Conservation (phyloP, 2,797 vertebrate genomes). For the Carapus acus region DNA sequence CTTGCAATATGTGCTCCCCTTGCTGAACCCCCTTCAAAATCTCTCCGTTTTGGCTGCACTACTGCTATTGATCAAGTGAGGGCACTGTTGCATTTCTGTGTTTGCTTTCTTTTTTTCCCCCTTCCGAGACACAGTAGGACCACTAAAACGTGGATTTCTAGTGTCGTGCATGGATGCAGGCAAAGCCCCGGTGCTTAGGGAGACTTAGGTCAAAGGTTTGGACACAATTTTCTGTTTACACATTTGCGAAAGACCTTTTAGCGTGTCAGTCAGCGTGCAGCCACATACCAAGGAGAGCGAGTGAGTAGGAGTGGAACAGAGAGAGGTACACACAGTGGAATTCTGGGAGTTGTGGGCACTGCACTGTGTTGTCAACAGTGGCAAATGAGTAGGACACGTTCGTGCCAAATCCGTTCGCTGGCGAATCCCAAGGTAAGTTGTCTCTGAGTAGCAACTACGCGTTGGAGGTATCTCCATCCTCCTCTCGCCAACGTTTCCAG, state of each 20-base stretch:
- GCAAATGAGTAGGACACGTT: slow-evolving; percentile 49
- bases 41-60: slow-evolving; percentile 24
- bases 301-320: not conserved
- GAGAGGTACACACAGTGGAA: slow-evolving; percentile 10
- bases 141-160: slow-evolving; percentile 25
- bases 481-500: slow-evolving; percentile 8
- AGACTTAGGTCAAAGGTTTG: slow-evolving; percentile 60
- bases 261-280: slow-evolving; percentile 42
- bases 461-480: slow-evolving; percentile 20
- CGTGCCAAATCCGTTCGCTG: slow-evolving; percentile 41
- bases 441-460: slow-evolving; percentile 20
- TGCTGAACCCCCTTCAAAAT: slow-evolving; percentile 29
- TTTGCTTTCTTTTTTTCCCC: not conserved
- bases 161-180: slow-evolving; percentile 50
- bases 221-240: slow-evolving; percentile 50
- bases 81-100: slow-evolving; percentile 65
- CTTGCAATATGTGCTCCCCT: slow-evolving; percentile 34
- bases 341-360: slow-evolving; percentile 28
- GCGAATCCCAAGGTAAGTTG: slow-evolving; percentile 39
- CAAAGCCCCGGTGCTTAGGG: slow-evolving; percentile 50
- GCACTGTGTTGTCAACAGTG: slow-evolving; percentile 38
- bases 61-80: slow-evolving; percentile 44
- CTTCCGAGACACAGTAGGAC: slow-evolving; percentile 27
- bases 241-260: slow-evolving; percentile 50
- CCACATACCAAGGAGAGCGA: slow-evolving; percentile 22